phyloP scores from a whole-genome alignment of 1,140 invertebrate species.

The Vollenhovia emeryi region DNA sequence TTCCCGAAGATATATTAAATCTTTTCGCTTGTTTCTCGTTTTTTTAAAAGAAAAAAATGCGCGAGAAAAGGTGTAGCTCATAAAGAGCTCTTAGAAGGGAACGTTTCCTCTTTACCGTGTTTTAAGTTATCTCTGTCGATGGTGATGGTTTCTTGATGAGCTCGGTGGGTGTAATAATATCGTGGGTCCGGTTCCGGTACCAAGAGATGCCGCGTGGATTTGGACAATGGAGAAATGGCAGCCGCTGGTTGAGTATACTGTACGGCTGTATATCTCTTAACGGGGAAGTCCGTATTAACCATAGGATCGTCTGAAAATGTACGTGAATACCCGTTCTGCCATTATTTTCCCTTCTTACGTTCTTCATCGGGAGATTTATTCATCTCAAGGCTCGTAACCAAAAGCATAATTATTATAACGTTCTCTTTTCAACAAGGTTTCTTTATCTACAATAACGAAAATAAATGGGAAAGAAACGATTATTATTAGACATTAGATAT shows the following conservation, averaged over 20 bases:
- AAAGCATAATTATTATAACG: neutral
- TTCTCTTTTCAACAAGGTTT: neutral
- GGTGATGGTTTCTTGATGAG: conserved; percentile 87
- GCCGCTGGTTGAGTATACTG: conserved; percentile 93
- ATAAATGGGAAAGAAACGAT: neutral
- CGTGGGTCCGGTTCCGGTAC: conserved; percentile 90
- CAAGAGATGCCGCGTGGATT: conserved; percentile 92
- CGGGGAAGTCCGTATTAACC: conserved; percentile 89
- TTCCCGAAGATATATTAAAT: neutral
- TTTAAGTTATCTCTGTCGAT: conserved; percentile 86
- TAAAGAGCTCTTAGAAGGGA: neutral
- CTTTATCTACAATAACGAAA: neutral
- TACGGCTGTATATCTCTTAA: conserved; percentile 90
- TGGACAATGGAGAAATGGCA: conserved; percentile 90
- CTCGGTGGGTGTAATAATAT: conserved; percentile 89
- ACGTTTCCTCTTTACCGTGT: conserved; percentile 77
- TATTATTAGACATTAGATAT: neutral
- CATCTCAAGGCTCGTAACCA: neutral
- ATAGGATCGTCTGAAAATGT: conserved; percentile 83
- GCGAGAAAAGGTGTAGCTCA: neutral
- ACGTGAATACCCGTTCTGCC: conserved; percentile 27
- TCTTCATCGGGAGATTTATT: neutral
- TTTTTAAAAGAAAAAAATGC: neutral
- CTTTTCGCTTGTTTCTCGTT: neutral
- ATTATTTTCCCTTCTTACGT: conserved; percentile 12